Evolutionary conservation across 2,113 vertebrate genomes (phyloP), one percentile per base, ranked within the genome.

Genomic region (Antigone vipio): DNA sequence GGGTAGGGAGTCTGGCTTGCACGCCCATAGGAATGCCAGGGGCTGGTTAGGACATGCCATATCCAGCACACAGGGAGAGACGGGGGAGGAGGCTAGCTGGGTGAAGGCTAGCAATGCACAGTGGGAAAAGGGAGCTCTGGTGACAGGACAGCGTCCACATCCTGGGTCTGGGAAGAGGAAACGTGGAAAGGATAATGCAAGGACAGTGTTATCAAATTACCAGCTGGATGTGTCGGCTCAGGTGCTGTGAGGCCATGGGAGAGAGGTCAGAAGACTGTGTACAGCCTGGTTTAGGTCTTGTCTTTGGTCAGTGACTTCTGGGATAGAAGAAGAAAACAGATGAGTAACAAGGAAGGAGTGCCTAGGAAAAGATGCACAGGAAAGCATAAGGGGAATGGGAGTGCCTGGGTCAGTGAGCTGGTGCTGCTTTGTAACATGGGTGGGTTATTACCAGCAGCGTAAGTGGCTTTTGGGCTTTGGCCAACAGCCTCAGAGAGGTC

Each of bases 31-130:
- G 45, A 59, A 24, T 63, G 30, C 32, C 34, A 47, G 23, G 15
- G 23, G 11, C 49, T 52, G n/a, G 40, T 24, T 69, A 40, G 47
- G 67, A 75, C 13, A 6, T 17, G 71, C 11, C 3, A 1, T 12
- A 42, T 45, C 55, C 58, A 12, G 42, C 44, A 21, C 21, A 15
- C 18, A 20, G 15, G 59, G 60, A 53, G 59, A 59, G 49, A 27
- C 0, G 1, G 11, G 32, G 30, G 11, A 52, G 34, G 34, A 78
- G 24, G 11, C 24, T 27, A 24, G 6, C 6, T 52, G 52, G 52
- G 52, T 53, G 26, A 26, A 27, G 26, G 52, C 26, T 53, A 16
- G 27, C 4, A 15, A 5, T 45, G 24, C 21, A 15, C 1, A 0
- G 14, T 3, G 42, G n/a, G 42, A 35, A 76, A 55, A 64, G 44